Percentiles rank a stretch among this genome's conserved stretches.
phyloP scores from a whole-genome alignment of 2,113 vertebrate species.

The Pelecanoides urinatrix region DNA sequence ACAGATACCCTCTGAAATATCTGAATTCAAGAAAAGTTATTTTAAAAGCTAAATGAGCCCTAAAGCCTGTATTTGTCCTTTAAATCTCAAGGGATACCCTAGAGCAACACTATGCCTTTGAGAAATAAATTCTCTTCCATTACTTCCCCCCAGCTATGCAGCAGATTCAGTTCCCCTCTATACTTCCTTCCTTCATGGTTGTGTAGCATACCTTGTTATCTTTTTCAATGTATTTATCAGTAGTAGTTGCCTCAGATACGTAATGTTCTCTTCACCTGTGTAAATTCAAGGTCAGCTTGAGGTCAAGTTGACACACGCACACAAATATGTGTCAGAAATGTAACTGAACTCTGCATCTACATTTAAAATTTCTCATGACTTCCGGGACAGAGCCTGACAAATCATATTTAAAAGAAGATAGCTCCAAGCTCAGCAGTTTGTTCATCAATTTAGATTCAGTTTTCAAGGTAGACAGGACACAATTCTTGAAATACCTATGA shows the following conservation, averaged over 20 bases:
- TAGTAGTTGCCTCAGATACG: not conserved
- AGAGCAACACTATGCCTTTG: not conserved
- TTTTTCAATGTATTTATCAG: not conserved
- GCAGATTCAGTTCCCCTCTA: not conserved
- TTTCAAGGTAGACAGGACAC: constrained; percentile 13
- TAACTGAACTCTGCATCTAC: not conserved
- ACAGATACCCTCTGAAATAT: not conserved
- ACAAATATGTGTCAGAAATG: not conserved
- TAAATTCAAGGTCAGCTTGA: not conserved
- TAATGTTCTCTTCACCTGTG: not conserved
- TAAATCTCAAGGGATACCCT: not conserved
- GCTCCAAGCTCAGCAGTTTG: constrained; percentile 32
- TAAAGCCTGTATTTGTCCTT: not conserved
- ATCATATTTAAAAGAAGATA: constrained; percentile 22
- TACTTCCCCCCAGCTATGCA: not conserved
- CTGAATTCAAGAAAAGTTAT: not conserved
- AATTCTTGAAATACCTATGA: constrained; percentile 40
- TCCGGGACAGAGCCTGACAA: constrained; percentile 19
- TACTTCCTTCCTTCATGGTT: not conserved
- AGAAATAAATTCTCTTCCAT: not conserved
- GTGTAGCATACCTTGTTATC: not conserved
- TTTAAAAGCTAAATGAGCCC: not conserved
- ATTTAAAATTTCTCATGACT: constrained; percentile 2
- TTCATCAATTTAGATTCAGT: constrained; percentile 33
- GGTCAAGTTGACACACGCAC: not conserved